These are phyloP conservation scores for Leucophenga maculata DNA, from an alignment of 2,888 invertebrate genomes.

Conservation along the genomic window DNA sequence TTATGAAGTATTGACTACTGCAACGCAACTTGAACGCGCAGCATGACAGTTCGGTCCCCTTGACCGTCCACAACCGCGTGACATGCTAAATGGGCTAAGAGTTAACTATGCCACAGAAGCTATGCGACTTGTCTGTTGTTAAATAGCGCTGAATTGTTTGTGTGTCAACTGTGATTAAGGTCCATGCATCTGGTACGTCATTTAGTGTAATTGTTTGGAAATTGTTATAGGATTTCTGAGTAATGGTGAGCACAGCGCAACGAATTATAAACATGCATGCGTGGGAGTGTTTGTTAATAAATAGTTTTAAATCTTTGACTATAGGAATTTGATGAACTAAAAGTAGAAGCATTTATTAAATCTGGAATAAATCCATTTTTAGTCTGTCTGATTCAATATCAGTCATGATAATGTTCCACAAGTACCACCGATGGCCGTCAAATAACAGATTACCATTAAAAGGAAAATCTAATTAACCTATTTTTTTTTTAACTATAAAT, in stretches of 20 bases:
- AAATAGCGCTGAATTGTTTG: constrained; percentile 10
- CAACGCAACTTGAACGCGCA: constrained; percentile 20
- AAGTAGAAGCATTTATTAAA: no score
- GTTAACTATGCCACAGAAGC: constrained; percentile 9
- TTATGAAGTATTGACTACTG: constrained; percentile 11
- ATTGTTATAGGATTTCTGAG: constrained; percentile 38
- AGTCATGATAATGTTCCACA: no score
- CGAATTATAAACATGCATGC: no score
- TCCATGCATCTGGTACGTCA: constrained; percentile 55
- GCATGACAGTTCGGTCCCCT: constrained; percentile 2
- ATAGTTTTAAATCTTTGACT: no score
- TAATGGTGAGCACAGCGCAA: constrained; percentile 27
- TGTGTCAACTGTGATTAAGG: constrained; percentile 53
- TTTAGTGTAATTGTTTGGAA: constrained; percentile 60
- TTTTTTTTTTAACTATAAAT: no score
- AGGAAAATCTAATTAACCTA: no score
- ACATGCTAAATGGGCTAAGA: constrained; percentile 19
- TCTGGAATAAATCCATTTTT: no score
- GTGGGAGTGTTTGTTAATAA: no score
- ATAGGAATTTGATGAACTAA: no score
- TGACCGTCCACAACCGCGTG: neutral
- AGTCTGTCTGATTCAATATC: no score
- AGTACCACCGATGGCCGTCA: no score
- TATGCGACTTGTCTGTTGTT: neutral
- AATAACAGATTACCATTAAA: no score